Evolutionary conservation across 2,113 vertebrate genomes (phyloP).

Genomic region (Pelecanoides urinatrix): DNA sequence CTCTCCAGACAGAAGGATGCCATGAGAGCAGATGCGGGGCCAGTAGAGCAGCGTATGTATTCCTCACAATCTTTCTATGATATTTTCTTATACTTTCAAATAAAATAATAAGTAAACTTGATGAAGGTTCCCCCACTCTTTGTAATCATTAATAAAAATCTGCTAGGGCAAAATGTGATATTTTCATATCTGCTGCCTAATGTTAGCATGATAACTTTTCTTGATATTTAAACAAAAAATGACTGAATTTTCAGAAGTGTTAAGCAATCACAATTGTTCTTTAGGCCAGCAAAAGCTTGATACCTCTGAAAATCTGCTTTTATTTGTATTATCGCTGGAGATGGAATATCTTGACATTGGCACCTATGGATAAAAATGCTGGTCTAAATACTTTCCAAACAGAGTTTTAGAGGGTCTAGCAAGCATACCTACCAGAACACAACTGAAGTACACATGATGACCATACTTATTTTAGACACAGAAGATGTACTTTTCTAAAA

Average conservation of each 20-base stretch:
- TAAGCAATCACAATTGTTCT: background rate
- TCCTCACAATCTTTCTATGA: background rate
- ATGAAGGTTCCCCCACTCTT: background rate
- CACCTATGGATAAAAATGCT: background rate
- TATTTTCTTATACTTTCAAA: background rate
- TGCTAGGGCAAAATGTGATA: background rate
- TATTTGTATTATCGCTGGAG: background rate
- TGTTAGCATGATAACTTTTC: background rate
- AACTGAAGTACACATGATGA: background rate
- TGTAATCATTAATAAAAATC: background rate
- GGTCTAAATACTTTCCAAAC: background rate
- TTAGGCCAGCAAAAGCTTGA: background rate
- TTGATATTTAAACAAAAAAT: background rate
- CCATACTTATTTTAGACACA: background rate
- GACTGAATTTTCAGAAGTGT: background rate
- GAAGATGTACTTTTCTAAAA: background rate
- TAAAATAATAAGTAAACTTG: background rate
- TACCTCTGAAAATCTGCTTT: background rate
- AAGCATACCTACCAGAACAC: background rate
- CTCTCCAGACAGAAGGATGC: slow-evolving; percentile 88
- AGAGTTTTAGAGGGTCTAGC: background rate
- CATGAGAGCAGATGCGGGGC: slow-evolving; percentile 84
- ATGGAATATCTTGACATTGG: background rate
- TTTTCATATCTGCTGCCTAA: background rate
- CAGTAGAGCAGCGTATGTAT: slow-evolving; percentile 90